Conservation (phyloP, 2,113 vertebrate species). For the Cettia cetti region DNA sequence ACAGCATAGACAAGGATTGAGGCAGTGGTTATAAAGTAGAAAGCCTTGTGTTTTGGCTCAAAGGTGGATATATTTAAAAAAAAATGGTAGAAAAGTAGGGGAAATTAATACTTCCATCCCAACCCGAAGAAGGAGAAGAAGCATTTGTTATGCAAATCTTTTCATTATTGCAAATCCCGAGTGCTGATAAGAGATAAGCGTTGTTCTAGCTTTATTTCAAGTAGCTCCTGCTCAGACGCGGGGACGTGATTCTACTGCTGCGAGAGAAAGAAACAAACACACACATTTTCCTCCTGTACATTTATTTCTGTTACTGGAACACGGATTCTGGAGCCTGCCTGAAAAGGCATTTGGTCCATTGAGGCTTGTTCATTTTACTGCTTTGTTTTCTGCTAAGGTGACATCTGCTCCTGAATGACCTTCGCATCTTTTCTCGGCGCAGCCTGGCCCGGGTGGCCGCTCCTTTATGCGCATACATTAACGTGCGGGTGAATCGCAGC, state of each 20-base stretch:
- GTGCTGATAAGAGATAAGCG: conserved; percentile 70
- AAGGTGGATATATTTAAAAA: not conserved
- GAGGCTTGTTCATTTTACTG: conserved; percentile 66
- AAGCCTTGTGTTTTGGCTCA: not conserved
- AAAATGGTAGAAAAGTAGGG: not conserved
- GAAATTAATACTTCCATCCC: conserved; percentile 67
- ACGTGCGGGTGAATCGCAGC: conserved; percentile 40
- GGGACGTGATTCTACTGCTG: conserved; percentile 22
- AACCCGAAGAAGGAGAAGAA: conserved; percentile 47
- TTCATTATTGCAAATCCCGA: conserved; percentile 66
- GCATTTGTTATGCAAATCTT: conserved; percentile 74
- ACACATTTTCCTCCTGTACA: not conserved
- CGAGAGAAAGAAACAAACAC: conserved; percentile 30
- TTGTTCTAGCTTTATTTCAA: conserved; percentile 62
- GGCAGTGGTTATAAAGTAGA: not conserved
- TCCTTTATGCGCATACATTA: conserved; percentile 70
- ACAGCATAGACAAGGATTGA: not conserved
- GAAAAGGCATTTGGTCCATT: conserved; percentile 65
- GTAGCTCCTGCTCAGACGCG: conserved; percentile 26
- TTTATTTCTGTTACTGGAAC: conserved; percentile 59
- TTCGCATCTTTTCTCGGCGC: conserved; percentile 57
- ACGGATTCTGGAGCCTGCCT: conserved; percentile 40
- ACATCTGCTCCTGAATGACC: conserved; percentile 73
- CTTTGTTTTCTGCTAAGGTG: conserved; percentile 69
- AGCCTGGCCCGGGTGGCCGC: conserved; percentile 54